Base-by-base conservation (phyloP, 37 sponge, comb jelly and placozoan genomes). In the Petrosia ficiformis region DNA sequence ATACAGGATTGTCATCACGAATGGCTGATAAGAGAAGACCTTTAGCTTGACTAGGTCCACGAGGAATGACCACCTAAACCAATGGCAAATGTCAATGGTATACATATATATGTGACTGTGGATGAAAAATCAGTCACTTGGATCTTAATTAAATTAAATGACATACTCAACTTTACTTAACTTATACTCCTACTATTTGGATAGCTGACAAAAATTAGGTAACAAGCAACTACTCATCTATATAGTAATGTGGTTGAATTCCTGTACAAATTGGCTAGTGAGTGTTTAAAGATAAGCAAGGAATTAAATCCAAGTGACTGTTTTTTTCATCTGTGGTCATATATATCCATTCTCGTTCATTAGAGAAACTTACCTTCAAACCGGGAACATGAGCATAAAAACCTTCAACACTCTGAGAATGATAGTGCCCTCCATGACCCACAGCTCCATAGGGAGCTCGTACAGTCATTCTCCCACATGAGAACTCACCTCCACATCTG, bases 371-470 rank as follows among this genome's bases (percentile, higher is more conserved):
- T 42, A 96, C 97, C 87, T 92, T 97, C 2, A 98, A 70, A 0
- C 99, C 99, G 35, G 96, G 95, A 2, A 79, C 41, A 58, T 98
- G 99, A 30, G 99, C 86, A 70, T 82, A 98, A 63, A 76, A 95
- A 3, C 87, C 85, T 71, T 98, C 99, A 36, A 94, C 92, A 75
- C 93, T 94, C 86, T 98, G 99, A 4, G 99, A 98, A 76, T 98
- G 99, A 71, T 98, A 98, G 75, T 81, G 89, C 3, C 84, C 99
- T 0, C 99, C 96, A 70, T 98, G 99, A 2, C 99, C 99, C 26
- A 98, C 99, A 1, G 99, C 99, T 35, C 99, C 99, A 74, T 93
- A 98, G 2, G 99, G 93, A 5, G 87, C 89, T 4, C 99, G 83
- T 11, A 98, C 89, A 39, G 96, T 95, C 39, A 98, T 77, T 2